phyloP scores from a whole-genome alignment of 1,140 invertebrate genomes.

The Drosophila aff. region DNA sequence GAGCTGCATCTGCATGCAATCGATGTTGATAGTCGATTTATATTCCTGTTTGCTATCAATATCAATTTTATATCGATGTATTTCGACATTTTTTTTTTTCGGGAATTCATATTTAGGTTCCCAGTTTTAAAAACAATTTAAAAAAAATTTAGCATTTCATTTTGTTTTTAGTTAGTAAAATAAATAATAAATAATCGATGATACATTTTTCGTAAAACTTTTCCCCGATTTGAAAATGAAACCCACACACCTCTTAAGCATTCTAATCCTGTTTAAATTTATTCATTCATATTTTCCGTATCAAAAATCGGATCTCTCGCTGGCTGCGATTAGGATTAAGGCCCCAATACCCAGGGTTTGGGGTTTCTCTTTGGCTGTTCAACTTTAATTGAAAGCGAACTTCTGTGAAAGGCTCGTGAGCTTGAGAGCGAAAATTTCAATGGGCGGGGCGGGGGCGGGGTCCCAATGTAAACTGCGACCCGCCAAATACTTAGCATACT shows the following conservation, averaged over 20 bases:
- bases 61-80: not conserved
- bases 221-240: not conserved
- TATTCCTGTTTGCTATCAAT: not conserved
- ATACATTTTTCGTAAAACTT: not conserved
- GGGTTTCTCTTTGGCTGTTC: conserved; percentile 2
- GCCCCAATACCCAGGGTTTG: conserved; percentile 10
- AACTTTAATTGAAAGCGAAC: conserved; percentile 48
- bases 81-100: too few relatives aligned
- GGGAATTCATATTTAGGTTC: too few relatives aligned
- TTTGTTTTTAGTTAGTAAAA: not conserved
- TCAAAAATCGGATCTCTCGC: conserved; percentile 23
- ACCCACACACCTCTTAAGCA: not conserved
- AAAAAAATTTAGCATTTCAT: too few relatives aligned
- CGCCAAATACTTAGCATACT: conserved; percentile 45
- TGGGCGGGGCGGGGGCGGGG: not conserved
- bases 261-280: conserved; percentile 4
- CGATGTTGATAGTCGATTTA: not conserved
- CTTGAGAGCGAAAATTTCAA: conserved; percentile 4
- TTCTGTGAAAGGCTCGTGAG: conserved; percentile 21
- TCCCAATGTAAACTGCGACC: not conserved
- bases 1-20: not conserved
- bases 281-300: conserved; percentile 6
- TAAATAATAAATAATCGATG: not conserved
- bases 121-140: too few relatives aligned
- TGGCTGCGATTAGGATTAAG: conserved; percentile 27